phyloP scores from a whole-genome alignment of 2,797 vertebrate genomes.

The Masticophis lateralis region DNA sequence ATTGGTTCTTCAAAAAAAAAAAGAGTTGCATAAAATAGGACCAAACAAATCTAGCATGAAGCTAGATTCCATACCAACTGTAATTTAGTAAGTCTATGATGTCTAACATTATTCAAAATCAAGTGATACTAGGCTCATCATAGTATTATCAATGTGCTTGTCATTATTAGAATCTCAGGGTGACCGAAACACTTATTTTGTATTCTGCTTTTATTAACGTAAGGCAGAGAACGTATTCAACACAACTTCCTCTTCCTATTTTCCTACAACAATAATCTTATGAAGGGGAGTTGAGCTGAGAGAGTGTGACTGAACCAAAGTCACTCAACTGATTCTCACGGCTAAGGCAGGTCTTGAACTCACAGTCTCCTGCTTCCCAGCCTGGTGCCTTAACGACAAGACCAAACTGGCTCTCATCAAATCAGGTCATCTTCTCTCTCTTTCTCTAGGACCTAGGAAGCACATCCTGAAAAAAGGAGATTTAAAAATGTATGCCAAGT shows the following conservation, averaged over 20 bases:
- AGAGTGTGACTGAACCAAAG: not conserved
- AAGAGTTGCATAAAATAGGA: constrained; percentile 21
- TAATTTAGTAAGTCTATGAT: constrained; percentile 39
- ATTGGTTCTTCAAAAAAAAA: constrained; percentile 26
- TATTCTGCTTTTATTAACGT: not conserved
- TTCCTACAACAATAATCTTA: not conserved
- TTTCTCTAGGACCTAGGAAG: not conserved
- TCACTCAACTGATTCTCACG: not conserved
- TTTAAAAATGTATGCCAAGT: constrained; percentile 2
- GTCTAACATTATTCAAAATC: constrained; percentile 38
- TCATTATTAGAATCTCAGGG: not conserved
- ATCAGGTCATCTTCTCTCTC: not conserved
- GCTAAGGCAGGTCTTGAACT: not conserved
- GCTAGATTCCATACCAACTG: constrained; percentile 13
- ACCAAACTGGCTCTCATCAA: not conserved
- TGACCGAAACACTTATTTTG: not conserved
- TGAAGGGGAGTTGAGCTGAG: not conserved
- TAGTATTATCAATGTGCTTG: not conserved
- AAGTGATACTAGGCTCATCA: not conserved
- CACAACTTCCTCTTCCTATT: not conserved
- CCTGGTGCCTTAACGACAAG: not conserved
- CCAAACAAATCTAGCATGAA: not conserved
- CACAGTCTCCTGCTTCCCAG: not conserved
- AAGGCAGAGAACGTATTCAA: not conserved
- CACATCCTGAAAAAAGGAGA: not conserved